Percentiles rank a stretch among this genome's conserved stretches.
phyloP scores from a whole-genome alignment of 2,113 vertebrate species.

The Nicator chloris region DNA sequence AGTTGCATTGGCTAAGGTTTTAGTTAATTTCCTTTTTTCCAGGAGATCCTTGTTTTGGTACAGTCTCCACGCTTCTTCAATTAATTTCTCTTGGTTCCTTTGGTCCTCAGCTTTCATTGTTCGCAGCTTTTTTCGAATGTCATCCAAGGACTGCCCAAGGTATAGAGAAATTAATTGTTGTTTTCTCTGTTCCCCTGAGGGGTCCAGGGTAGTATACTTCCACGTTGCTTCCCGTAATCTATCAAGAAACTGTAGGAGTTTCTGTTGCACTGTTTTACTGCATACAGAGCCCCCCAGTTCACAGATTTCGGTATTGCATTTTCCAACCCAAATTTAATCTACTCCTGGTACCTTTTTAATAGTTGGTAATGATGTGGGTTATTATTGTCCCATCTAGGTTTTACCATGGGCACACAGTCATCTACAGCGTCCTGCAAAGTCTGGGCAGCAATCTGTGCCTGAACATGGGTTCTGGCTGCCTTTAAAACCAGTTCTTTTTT shows the following conservation, averaged over 20 bases:
- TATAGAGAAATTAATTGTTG: neutral
- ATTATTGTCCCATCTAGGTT: neutral
- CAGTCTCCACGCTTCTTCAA: neutral
- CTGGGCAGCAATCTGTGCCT: neutral
- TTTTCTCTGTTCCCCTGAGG: neutral
- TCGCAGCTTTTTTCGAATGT: neutral
- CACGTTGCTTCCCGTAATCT: neutral
- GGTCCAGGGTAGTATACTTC: neutral
- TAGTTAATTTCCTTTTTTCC: neutral
- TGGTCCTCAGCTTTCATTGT: neutral
- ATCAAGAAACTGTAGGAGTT: neutral
- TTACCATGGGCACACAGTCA: neutral
- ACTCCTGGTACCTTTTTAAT: neutral
- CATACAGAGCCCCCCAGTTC: neutral
- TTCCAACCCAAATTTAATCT: neutral
- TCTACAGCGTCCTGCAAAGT: neutral
- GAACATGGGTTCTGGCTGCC: neutral
- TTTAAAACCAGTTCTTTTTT: neutral
- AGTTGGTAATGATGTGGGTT: neutral
- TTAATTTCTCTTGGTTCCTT: neutral
- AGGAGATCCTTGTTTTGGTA: neutral
- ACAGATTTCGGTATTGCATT: neutral
- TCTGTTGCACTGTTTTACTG: neutral
- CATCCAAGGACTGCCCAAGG: neutral
- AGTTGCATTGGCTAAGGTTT: neutral